Conservation (phyloP, 2,888 invertebrate genomes). For the Drosophila mayaguana region DNA sequence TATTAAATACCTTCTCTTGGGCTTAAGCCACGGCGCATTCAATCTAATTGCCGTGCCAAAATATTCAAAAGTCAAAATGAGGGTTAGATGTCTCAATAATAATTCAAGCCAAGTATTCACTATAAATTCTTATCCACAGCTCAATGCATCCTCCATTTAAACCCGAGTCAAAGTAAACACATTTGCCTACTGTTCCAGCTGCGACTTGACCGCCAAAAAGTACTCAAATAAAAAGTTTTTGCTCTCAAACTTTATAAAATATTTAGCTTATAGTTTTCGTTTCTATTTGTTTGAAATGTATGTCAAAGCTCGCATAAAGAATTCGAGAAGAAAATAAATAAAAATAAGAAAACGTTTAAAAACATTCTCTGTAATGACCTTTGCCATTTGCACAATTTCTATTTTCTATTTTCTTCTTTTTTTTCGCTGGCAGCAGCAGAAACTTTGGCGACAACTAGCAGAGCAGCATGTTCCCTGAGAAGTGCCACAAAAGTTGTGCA, state of each 20-base stretch:
- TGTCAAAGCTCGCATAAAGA: not conserved
- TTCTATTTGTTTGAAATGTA: not conserved
- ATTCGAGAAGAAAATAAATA: not conserved
- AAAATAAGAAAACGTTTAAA: slow-evolving; percentile 14
- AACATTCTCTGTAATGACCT: slow-evolving; percentile 42
- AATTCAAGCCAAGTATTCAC: not conserved
- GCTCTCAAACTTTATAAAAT: not conserved
- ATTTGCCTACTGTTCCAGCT: slow-evolving; percentile 18
- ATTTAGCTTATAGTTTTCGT: slow-evolving; percentile 2
- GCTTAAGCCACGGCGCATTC: not conserved
- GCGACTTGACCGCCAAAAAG: slow-evolving; percentile 5
- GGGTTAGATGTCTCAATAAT: not conserved
- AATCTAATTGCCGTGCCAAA: not conserved
- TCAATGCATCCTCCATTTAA: not conserved
- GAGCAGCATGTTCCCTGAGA: slow-evolving; percentile 3
- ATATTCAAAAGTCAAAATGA: not conserved
- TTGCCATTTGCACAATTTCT: slow-evolving; percentile 29
- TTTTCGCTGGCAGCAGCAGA: slow-evolving; percentile 2
- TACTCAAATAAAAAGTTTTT: slow-evolving; percentile 24
- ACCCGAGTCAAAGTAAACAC: not conserved
- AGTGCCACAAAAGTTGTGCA: slow-evolving; percentile 12
- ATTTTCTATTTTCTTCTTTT: not conserved
- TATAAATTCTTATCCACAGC: not conserved
- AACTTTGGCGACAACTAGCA: slow-evolving; percentile 24
- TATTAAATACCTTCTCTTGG: not conserved